Percentiles rank a stretch among this genome's conserved stretches.
Conservation (phyloP, 2,113 vertebrate genomes). For the Pterophyllum scalare region DNA sequence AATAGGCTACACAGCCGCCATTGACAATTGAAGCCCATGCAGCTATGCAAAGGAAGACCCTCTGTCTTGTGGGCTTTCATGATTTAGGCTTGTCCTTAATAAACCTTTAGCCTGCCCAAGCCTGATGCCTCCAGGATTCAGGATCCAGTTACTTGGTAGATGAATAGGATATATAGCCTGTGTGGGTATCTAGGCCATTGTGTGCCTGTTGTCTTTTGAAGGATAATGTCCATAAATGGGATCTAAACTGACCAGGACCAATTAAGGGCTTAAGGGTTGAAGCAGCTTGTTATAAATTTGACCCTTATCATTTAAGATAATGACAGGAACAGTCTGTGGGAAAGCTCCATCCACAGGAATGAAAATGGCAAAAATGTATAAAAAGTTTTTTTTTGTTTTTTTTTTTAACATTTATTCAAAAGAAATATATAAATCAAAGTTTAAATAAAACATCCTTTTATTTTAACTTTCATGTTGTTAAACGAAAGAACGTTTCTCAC, state of each 20-base stretch:
- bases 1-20: slow-evolving; percentile 63
- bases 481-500: background rate
- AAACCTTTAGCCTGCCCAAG: slow-evolving; percentile 42
- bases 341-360: background rate
- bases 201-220: slow-evolving; percentile 68
- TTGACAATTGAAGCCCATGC: slow-evolving; percentile 59
- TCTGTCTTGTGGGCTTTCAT: slow-evolving; percentile 65
- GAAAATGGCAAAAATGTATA: background rate
- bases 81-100: slow-evolving; percentile 46
- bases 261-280: slow-evolving; percentile 69
- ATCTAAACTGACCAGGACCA: slow-evolving; percentile 67
- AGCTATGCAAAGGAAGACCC: slow-evolving; percentile 66
- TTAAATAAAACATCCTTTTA: too few relatives aligned
- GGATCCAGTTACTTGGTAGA: slow-evolving; percentile 57
- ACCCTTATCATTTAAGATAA: slow-evolving; percentile 42
- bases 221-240: slow-evolving; percentile 70
- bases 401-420: too few relatives aligned
- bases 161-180: slow-evolving; percentile 58
- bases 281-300: slow-evolving; percentile 54
- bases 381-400: background rate
- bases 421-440: too few relatives aligned
- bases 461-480: background rate
- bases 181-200: slow-evolving; percentile 62
- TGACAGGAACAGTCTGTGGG: background rate
- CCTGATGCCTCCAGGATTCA: slow-evolving; percentile 38